Base-by-base conservation (phyloP, 1,140 invertebrate species). In the Drosophila pseudoobscura region DNA sequence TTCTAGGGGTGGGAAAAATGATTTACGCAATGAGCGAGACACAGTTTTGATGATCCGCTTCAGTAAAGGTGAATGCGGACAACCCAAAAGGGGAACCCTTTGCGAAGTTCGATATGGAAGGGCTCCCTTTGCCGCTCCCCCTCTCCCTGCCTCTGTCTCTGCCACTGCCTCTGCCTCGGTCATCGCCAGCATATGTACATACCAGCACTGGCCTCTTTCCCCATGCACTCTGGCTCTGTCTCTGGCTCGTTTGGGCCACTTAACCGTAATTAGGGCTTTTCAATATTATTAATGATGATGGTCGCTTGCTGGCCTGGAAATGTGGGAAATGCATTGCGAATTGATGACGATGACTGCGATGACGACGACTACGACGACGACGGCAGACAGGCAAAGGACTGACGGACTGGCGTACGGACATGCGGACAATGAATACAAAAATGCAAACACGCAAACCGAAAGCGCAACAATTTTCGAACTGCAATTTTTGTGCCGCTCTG, bases 211-310 rank as follows among this genome's bases (percentile, higher is more conserved):
- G 49, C 22, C 7, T 41, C 35, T 39, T 39, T 39, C 35, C 35
- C 39, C 52, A 41, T 52, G 24, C 13, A 6, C 9, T 2, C 2
- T 43, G 6, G 15, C 9, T 39, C 9, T 46, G 45, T 43, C 31
- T 59, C 29, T 54, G 58, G 44, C 59, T 88, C 83, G 75, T 87
- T 87, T 85, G 74, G 84, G 83, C 84, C 83, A 88, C 83, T 88
- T 88, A 88, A 79, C 63, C 80, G 84, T 89, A 88, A 88, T 88
- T 88, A 88, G 83, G 83, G 83, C 83, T 88, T 88, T 87, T 88
- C 83, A 88, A 88, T 88, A 88, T 88, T 88, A 88, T 88, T 88
- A 88, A 88, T 88, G 83, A 88, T 88, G 83, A 89, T 88, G 84
- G 79, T 83, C 78, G 78, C 65, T 63, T 26, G 72, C 56, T 59